phyloP scores from a whole-genome alignment of 2,113 vertebrate species.

The Syrrhaptes paradoxus region DNA sequence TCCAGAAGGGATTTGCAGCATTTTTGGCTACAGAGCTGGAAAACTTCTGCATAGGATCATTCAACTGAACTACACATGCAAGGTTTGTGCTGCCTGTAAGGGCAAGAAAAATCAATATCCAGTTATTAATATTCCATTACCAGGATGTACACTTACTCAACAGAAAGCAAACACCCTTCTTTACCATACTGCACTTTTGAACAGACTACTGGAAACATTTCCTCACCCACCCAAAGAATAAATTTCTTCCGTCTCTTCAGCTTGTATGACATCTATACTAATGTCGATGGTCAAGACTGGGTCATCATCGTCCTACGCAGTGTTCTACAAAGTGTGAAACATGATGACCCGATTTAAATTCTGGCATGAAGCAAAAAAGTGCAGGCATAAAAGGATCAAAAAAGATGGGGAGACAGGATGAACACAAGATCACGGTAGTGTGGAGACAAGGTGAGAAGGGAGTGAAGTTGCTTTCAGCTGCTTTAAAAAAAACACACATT shows the following conservation, averaged over 20 bases:
- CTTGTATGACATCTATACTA: not conserved
- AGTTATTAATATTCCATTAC: not conserved
- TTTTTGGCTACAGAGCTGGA: constrained; percentile 77
- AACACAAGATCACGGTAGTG: not conserved
- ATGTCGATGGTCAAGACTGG: not conserved
- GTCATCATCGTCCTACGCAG: not conserved
- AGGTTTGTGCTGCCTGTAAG: constrained; percentile 77
- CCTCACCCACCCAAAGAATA: not conserved
- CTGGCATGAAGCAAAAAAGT: not conserved
- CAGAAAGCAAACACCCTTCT: not conserved
- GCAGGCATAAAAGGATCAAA: not conserved
- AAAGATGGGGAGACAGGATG: not conserved
- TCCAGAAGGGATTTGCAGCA: constrained; percentile 81
- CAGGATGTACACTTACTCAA: not conserved
- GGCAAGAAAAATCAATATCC: not conserved
- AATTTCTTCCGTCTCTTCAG: not conserved
- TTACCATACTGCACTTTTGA: not conserved
- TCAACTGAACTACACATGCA: constrained; percentile 81
- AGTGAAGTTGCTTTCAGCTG: not conserved
- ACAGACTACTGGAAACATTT: not conserved
- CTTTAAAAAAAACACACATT: not conserved
- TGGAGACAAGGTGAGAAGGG: accelerated
- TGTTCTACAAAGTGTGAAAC: not conserved
- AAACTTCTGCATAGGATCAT: constrained; percentile 89
- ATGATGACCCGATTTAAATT: not conserved